phyloP scores from a whole-genome alignment of 2,888 invertebrate genomes.

The Penaeus monodon region DNA sequence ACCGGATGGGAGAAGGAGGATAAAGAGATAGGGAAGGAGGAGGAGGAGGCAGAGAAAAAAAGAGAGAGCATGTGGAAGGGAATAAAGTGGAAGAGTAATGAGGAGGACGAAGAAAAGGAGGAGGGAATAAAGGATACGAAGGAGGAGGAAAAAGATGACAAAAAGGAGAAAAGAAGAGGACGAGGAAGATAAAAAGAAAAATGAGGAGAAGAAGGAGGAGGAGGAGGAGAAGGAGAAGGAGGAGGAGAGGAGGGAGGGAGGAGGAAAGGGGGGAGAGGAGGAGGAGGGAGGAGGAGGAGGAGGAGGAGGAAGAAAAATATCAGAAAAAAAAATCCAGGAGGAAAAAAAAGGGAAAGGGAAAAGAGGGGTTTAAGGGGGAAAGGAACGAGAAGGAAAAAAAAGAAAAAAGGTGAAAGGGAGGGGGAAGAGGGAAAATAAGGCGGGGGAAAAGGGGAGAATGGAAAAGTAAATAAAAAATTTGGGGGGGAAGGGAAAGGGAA shows the following conservation, averaged over 20 bases:
- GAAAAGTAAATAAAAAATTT: no score
- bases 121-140: not conserved
- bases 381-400: not conserved
- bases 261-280: no score
- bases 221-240: not conserved
- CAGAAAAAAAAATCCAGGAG: not conserved
- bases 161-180: not conserved
- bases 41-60: not conserved
- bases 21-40: not conserved
- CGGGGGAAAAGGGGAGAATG: no score
- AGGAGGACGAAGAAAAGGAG: not conserved
- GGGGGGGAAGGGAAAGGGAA: no score
- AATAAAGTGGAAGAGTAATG: not conserved
- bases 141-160: no score
- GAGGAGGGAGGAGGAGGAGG: not conserved
- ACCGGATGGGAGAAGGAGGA: not conserved
- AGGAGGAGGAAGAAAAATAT: not conserved
- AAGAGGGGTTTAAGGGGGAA: no score
- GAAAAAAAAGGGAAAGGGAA: not conserved
- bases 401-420: not conserved
- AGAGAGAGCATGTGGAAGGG: not conserved
- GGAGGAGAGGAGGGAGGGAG: not conserved
- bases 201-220: not conserved
- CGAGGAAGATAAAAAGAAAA: not conserved
- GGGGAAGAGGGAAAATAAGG: not conserved